Percentiles rank a stretch among this genome's conserved stretches.
These are phyloP conservation scores for Koerneria pararmatus DNA, from an alignment of 2,888 invertebrate species.

Conservation along the genomic window DNA sequence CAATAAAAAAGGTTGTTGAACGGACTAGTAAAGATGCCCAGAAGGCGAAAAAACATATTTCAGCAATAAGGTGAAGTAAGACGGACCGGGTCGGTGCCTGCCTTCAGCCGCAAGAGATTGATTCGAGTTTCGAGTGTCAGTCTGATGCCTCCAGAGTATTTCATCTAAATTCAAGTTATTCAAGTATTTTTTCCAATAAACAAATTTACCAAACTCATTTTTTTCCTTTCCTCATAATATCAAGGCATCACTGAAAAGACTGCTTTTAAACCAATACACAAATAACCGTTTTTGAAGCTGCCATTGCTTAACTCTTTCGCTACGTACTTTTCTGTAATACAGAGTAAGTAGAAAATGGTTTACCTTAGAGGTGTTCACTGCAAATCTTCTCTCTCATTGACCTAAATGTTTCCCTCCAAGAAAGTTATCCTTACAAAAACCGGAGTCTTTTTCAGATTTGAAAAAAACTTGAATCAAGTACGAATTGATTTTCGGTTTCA, in stretches of 20 bases:
- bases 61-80: background rate
- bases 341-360: too few species aligned
- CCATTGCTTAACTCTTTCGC: too few species aligned
- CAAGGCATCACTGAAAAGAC: background rate
- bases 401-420: too few species aligned
- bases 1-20: too few species aligned
- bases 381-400: too few species aligned
- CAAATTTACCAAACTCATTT: background rate
- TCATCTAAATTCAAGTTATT: constrained; percentile 34
- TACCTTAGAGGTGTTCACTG: too few species aligned
- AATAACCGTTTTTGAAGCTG: too few species aligned
- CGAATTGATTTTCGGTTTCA: too few species aligned
- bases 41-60: background rate
- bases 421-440: too few species aligned
- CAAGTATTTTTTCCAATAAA: background rate
- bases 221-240: background rate
- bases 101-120: constrained; percentile 72
- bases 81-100: constrained; percentile 28
- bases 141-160: constrained; percentile 69
- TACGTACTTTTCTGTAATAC: too few species aligned
- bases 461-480: too few species aligned
- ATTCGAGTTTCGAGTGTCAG: constrained; percentile 83
- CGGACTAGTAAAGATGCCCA: background rate
- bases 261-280: background rate
- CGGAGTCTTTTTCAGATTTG: too few species aligned